Conservation (phyloP, 2,797 vertebrate genomes). For the Mus spretus region DNA sequence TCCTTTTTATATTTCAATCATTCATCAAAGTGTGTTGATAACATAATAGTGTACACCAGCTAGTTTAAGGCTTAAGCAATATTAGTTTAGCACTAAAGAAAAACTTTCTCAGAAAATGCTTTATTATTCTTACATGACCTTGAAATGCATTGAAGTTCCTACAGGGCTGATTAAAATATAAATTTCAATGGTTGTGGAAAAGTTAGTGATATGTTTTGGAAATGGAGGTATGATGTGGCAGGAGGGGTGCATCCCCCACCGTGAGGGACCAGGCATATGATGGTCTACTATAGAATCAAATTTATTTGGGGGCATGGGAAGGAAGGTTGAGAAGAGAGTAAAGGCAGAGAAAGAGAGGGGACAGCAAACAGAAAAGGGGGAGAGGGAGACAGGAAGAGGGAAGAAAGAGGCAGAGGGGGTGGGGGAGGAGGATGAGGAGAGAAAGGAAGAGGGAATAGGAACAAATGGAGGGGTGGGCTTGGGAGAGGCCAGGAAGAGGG, state of each 20-base stretch:
- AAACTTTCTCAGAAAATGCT: not conserved
- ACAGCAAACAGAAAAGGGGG: not conserved
- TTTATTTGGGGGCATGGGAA: not conserved
- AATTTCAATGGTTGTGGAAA: no score
- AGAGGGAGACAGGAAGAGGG: fast-evolving
- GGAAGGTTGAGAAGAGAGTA: not conserved
- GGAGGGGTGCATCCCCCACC: not conserved
- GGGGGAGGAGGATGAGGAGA: no score
- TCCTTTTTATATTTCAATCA: not conserved
- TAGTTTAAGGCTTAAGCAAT: not conserved
- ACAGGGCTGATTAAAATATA: no score
- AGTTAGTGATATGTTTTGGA: not conserved
- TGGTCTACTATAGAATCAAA: not conserved
- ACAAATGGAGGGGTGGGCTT: no score
- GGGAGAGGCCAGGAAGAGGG: no score
- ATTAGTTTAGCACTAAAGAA: not conserved
- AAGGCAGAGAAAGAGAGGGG: not conserved
- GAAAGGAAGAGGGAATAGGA: no score
- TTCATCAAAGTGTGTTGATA: not conserved
- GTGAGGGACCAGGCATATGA: not conserved
- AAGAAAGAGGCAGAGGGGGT: fast-evolving
- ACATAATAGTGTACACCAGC: not conserved
- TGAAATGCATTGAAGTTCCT: no score
- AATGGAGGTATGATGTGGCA: not conserved
- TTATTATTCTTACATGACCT: not conserved